Base-by-base conservation (phyloP, 2,113 vertebrate species). In the Laticauda colubrina region DNA sequence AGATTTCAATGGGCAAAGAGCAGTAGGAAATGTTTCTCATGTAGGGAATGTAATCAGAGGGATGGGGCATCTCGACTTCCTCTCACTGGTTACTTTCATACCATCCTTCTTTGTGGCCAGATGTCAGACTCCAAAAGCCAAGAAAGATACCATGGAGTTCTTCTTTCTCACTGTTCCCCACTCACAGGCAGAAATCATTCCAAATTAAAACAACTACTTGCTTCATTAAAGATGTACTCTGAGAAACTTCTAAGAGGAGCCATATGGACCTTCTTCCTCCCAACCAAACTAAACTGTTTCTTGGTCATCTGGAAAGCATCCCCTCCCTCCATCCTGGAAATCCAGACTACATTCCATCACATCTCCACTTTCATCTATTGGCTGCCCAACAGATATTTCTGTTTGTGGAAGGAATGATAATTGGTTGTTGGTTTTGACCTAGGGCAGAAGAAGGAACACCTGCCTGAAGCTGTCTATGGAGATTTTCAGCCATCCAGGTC, bases 1-100 rank as follows among this genome's bases (percentile, higher is more conserved):
- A 96, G 94, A 91, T 95, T 1, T 21, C 21, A 2, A 93, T 94
- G 95, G 96, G 91, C 91, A 95, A 94, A 93, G 87, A 55, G 0
- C 45, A 87, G 90, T 56, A 92, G 61, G 94, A 91, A 92, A 96
- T 94, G 89, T 91, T 93, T 69, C 75, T 81, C 6, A 9, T 18
- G 3, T 91, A 90, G 90, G 93, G 10, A 4, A 87, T 1, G 45
- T 26, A 26, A 12, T 87, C 86, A 3, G 12, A 18, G 51, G 26
- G 48, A 7, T n/a, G 11, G 48, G 6, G 15, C 69, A 34, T 18
- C 29, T 3, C 10, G 4, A 2, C 45, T 6, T 14, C 5, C 48
- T 15, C 26, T 11, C 26, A n/a, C 2, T 20, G 26, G 29, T 87
- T 51, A 15, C 5, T 54, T 54, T n/a, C 86, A n/a, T n/a, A 87